Base-by-base conservation (phyloP, 2,888 invertebrate genomes). In the Aporophyla lueneburgensis region DNA sequence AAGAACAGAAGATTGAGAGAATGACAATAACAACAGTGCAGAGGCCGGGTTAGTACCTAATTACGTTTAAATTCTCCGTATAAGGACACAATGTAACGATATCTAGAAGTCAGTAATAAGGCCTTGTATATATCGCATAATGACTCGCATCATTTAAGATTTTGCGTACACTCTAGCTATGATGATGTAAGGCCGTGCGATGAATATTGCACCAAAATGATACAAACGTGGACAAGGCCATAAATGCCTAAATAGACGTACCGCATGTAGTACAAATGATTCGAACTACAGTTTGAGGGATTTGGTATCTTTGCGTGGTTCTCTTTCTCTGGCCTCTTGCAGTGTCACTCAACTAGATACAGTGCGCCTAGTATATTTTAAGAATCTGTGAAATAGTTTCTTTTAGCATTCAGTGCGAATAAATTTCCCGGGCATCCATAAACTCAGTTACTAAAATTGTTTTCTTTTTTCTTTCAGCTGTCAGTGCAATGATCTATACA, bases 1-100 rank as follows among this genome's bases (percentile, higher is more conserved):
- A 94, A 78, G 96, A 96, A 61, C 93, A 95, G 82, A 94, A 94
- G 84, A 96, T 93, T 70, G 96, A 96, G 84, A 90, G 91, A 75
- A 92, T 91, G 88, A 80, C 68, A 5, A 70, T 86, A 12, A 79
- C 89, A 19, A 73, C 85, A 65, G 91, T 92, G 33, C 93, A 94
- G 51, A 92, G 95, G 86, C 96, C 96, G 46, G 92, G 96, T 96
- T 80, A 86, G 89, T 86, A 66, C 6, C n/a, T 73, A 33, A 2
- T n/a, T 63, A 21, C 9, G 9, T 6, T 21, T 51, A 54, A 16
- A 16, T 53, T n/a, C 9, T 16, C 21, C 66, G 27, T 27, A 1
- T 1, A 14, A 6, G 5, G 21, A 12, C 24, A 65, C 12, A 6
- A 21, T 65, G 2, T 21, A 27, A 4, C 4, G 27, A 0, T 49